Base-by-base conservation (phyloP, 1,140 invertebrate species). In the Dysdera silvatica region DNA sequence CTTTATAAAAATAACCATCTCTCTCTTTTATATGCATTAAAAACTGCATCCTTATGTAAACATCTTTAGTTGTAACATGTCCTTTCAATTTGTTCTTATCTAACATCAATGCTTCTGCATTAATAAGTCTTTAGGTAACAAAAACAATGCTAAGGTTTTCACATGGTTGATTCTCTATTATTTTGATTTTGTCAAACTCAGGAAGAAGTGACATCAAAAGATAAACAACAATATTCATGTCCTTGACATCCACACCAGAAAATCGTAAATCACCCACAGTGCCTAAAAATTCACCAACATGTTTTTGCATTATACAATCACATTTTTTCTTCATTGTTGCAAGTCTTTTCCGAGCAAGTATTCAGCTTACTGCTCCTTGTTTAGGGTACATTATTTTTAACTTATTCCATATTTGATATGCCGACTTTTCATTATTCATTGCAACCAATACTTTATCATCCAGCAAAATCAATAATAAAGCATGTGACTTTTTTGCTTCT, bases 271-370 rank as follows among this genome's bases (percentile, higher is more conserved):
- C 54, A 29, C 45, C 45, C 26, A 56, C 37, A 12, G 45, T 43
- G 3, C 37, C 35, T 28, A 56, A 56, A 14, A 56, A n/a, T 56
- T 43, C 40, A 29, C 45, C 31, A 56, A 56, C 45, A 29, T 56
- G 37, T 31, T 41, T 3, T n/a, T 56, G 37, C 54, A 56, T 56
- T 18, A 35, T 56, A 2, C 54, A 43, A 43, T 56, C 35, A 29
- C 54, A 16, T 2, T 26, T 8, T 43, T 56, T 56, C 54, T 56
- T 56, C 40, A 56, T n/a, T 3, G 37, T 56, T 16, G 40, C 10
- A 26, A 56, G 37, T 43, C 45, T 56, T 40, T 56, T 56, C 31
- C 54, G 4, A 43, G 45, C 23, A 43, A 56, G 32, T 8, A 56
- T 56, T 45, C 45, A 26, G 31, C 54, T 56, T 0, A 43, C 54